These are phyloP conservation scores for Pantherophis guttatus DNA, from an alignment of 2,113 vertebrate genomes.

Conservation along the genomic window DNA sequence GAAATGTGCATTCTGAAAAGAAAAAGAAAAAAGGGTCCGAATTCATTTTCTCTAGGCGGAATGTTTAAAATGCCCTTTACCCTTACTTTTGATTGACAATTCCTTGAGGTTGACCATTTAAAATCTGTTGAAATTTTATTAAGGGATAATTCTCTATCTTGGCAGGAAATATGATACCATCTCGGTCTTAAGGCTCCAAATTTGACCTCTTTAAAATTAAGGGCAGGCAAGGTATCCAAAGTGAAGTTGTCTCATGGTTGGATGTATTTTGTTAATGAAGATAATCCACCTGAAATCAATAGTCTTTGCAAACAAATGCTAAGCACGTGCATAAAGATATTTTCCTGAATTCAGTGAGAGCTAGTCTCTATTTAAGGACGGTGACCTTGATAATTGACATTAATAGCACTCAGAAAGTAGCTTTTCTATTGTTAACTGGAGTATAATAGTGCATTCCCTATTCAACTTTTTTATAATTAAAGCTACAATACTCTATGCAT, in stretches of 20 bases:
- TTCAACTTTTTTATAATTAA: background rate
- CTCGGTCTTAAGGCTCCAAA: background rate
- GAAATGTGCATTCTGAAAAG: background rate
- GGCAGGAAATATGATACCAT: background rate
- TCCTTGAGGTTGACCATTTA: background rate
- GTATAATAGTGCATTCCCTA: background rate
- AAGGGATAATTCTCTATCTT: background rate
- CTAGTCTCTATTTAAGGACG: background rate
- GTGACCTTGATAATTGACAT: background rate
- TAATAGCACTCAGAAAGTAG: background rate
- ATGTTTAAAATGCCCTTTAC: background rate
- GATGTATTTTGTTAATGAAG: background rate
- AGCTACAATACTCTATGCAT: background rate
- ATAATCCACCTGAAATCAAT: background rate
- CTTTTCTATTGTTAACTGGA: background rate
- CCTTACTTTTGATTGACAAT: background rate
- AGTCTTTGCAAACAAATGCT: background rate
- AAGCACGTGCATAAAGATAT: background rate
- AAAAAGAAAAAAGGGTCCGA: background rate
- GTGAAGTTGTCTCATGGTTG: background rate
- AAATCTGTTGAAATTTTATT: background rate
- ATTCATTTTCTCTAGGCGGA: background rate
- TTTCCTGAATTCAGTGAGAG: background rate
- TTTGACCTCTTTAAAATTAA: background rate
- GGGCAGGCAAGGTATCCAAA: background rate